A percentile compares a stretch with the other conserved stretches of the same genome.
Conservation (phyloP, 2,888 invertebrate genomes). For the Cabera pusaria region DNA sequence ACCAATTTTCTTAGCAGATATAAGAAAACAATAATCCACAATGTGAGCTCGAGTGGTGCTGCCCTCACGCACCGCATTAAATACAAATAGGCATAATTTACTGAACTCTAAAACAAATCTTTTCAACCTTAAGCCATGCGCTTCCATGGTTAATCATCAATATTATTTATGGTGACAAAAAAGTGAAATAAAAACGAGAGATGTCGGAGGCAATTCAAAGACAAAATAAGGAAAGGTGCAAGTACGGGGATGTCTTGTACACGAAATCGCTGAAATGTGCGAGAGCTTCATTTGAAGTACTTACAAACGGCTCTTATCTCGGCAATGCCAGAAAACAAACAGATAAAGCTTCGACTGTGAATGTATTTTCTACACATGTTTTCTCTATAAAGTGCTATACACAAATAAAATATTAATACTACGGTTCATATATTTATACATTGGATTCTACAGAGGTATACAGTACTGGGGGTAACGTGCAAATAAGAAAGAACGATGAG, state of each 20-base stretch:
- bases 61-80: constrained; percentile 68
- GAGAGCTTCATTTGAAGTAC: constrained; percentile 49
- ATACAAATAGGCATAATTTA: constrained; percentile 44
- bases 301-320: constrained; percentile 59
- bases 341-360: constrained; percentile 75
- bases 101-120: constrained; percentile 45
- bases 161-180: constrained; percentile 49
- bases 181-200: constrained; percentile 43
- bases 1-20: constrained; percentile 56
- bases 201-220: constrained; percentile 68
- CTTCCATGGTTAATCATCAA: constrained; percentile 69
- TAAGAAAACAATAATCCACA: constrained; percentile 52
- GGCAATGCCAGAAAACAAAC: constrained; percentile 84
- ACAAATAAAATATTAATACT: constrained; percentile 32
- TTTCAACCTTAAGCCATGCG: constrained; percentile 67
- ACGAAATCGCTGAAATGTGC: constrained; percentile 48
- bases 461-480: constrained; percentile 51
- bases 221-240: constrained; percentile 76
- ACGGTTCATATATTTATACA: constrained; percentile 41
- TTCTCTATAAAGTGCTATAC: constrained; percentile 49
- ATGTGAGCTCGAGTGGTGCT: constrained; percentile 80
- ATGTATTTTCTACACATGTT: constrained; percentile 51
- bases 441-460: constrained; percentile 36
- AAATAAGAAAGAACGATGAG: constrained; percentile 46
- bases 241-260: constrained; percentile 53